Evolutionary conservation across 2,888 invertebrate genomes (phyloP), one percentile per base, ranked within the genome.

Genomic region (Laothoe populi): DNA sequence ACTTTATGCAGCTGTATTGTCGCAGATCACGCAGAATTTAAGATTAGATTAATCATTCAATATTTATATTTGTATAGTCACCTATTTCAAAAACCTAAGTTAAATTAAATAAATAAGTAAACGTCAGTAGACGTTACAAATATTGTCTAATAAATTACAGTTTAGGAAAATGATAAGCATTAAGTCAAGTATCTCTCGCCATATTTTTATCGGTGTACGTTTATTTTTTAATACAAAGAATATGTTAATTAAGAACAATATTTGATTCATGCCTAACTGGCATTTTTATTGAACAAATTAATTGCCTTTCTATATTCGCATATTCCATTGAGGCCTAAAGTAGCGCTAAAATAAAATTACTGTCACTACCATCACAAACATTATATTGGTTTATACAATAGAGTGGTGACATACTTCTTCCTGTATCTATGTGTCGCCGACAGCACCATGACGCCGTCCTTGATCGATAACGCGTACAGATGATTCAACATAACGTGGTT

Each of bases 401-500:
- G 94, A 23, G 99, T 99, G 21, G 99, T 99, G 44, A 99, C 99
- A 92, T 99, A 99, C 94, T 99, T 99, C 94, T 99, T 99, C 70
- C 99, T 95, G 88, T 99, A 99, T 69, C 99, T 95, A 90, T 99
- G 99, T 4, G 99, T 99, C 13, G 99, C 99, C 79, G 99, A 99
- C 38, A 99, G 93, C 45, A 99, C 99, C 99, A 99, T 99, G 2
- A 99, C 99, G 59, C 99, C 99, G 89, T 99, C 99, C 93, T 99
- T 99, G 79, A 99, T 99, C 57, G 99, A 99, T 68, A 99, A 94
- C n/a, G 99, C 99, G 89, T 99, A 99, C 62, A 99, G 93, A 89
- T 99, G 99, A 90, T 99, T 99, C 80, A 99, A 94, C 99, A 99
- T 99, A 26, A 99, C 99, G 86, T 99, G 99, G 87, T 99, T 99